A percentile compares a stretch with the other conserved stretches of the same genome.
Conservation (phyloP, 2,113 vertebrate genomes). For the Sardina pilchardus region DNA sequence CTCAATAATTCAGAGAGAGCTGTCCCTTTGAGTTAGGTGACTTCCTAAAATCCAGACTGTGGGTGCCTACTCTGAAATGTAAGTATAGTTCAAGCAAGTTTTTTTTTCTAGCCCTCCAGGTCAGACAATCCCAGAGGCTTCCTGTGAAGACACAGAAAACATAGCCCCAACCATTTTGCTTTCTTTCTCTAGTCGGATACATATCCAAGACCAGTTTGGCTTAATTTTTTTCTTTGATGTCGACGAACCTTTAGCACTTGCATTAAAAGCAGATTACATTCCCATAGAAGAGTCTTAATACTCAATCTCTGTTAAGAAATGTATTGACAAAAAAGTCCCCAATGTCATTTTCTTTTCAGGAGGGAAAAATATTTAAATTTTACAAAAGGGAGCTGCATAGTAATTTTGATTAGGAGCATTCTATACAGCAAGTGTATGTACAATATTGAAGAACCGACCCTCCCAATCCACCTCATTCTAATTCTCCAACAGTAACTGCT, state of each 20-base stretch:
- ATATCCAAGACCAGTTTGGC: constrained; percentile 9
- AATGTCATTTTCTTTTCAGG: not conserved
- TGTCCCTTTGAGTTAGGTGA: not conserved
- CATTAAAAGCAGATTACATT: constrained; percentile 44
- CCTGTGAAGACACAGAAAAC: not conserved
- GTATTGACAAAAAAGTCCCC: constrained; percentile 49
- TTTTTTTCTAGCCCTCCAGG: not conserved
- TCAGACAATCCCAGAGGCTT: not conserved
- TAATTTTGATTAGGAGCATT: constrained; percentile 35
- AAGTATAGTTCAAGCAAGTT: not conserved
- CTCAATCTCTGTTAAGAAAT: constrained; percentile 32
- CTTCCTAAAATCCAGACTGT: not conserved
- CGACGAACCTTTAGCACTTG: not conserved
- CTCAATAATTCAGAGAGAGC: not conserved
- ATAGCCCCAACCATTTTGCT: not conserved
- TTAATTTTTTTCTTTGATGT: constrained; percentile 10
- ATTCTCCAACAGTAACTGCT: not conserved
- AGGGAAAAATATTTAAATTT: constrained; percentile 22
- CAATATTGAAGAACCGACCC: constrained; percentile 26
- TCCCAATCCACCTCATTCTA: not conserved
- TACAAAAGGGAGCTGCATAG: constrained; percentile 58
- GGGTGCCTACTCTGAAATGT: constrained; percentile 1
- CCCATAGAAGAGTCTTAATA: constrained; percentile 29
- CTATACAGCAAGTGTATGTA: constrained; percentile 53
- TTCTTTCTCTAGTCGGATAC: not conserved